A percentile compares a stretch with the other conserved stretches of the same genome.
Evolutionary conservation across 2,113 vertebrate genomes (phyloP).

Genomic region (Capreolus pygargus): DNA sequence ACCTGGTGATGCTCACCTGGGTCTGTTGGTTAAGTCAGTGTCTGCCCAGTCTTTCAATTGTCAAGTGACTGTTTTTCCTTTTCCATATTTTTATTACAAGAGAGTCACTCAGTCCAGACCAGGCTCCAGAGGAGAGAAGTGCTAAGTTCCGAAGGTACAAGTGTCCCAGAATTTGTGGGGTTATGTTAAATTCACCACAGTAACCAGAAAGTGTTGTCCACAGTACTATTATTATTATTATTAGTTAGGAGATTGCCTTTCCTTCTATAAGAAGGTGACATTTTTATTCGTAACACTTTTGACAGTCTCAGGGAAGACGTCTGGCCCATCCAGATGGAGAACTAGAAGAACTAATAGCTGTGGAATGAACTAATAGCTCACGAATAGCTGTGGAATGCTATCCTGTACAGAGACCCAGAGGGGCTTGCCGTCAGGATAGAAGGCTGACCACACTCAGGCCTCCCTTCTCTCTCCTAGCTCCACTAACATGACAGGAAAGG

Average conservation of each 20-base stretch:
- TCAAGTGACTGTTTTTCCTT: background rate
- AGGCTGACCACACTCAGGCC: background rate
- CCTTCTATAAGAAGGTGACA: background rate
- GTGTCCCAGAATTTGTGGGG: background rate
- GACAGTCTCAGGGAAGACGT: background rate
- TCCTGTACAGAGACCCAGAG: background rate
- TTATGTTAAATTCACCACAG: background rate
- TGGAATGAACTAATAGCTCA: background rate
- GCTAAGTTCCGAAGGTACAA: background rate
- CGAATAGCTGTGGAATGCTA: fast-evolving
- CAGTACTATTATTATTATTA: background rate
- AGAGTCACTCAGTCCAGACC: background rate
- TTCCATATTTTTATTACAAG: background rate
- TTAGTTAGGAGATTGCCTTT: background rate
- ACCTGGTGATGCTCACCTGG: background rate
- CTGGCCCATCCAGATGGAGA: background rate
- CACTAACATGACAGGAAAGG: background rate
- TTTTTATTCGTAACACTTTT: background rate
- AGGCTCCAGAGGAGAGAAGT: background rate
- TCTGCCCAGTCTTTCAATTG: background rate
- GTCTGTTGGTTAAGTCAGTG: background rate
- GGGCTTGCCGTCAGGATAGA: background rate
- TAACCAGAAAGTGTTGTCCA: background rate
- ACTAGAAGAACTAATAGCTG: fast-evolving
- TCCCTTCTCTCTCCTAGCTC: background rate